Base-by-base conservation (phyloP, 1,140 invertebrate species). In the Amphibalanus amphitrite region DNA sequence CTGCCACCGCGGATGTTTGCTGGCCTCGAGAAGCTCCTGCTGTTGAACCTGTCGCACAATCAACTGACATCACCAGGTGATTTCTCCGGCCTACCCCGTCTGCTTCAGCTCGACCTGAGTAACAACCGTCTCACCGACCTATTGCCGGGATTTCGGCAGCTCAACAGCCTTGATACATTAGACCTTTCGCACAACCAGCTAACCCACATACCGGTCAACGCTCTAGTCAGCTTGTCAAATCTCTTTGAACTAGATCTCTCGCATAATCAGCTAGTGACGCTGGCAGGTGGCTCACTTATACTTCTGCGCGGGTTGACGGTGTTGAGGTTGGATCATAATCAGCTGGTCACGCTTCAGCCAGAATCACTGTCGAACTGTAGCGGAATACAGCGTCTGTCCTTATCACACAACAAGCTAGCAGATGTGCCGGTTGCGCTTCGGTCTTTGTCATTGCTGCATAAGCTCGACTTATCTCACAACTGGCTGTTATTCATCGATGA, bases 401-500 rank as follows among this genome's bases (percentile, higher is more conserved):
- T 96, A 69, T 91, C 93, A 81, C 87, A 89, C 75, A 97, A 97
- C 80, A 87, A 89, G 78, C 82, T 97, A 73, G 84, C 85, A 74
- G 82, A 86, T 74, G 86, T 97, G 69, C 94, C 94, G n/a, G 84
- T 87, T 75, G 91, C 90, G 17, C 69, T 96, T 28, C 85, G 84
- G 76, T 86, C 87, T 77, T 86, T 94, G 71, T 88, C 89, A 13
- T 84, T 90, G 75, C 81, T 95, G 29, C 85, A 88, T 78, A 82
- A 86, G 26, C 81, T 95, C 64, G 90, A 94, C 79, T 80, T 93
- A 38, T 89, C 88, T n/a, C 78, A 82, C 73, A 93, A 94, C 79
- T 84, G 87, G 76, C 79, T 95, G 79, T 86, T 84, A 70, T 92
- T 87, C 89, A 87, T 89, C 30, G 89, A 89, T 76, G 82, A 86